These are phyloP conservation scores for Spinus olivaceus DNA, from an alignment of 2,797 vertebrate species.

Conservation along the genomic window DNA sequence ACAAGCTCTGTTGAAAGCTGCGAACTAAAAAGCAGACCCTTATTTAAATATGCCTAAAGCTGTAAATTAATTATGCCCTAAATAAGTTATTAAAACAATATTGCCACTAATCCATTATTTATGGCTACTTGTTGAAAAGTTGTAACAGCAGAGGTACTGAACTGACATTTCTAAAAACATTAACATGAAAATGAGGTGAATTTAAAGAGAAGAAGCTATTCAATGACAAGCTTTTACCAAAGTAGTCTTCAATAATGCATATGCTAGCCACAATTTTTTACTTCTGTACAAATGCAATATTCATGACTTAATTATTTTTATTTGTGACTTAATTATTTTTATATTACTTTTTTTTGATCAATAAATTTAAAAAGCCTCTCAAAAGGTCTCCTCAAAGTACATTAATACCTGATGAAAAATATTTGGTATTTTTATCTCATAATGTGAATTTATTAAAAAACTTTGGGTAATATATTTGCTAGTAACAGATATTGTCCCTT, in stretches of 20 bases:
- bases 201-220: constrained; percentile 69
- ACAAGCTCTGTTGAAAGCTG: constrained; percentile 10
- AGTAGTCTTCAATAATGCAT: constrained; percentile 75
- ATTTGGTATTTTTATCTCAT: neutral
- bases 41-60: constrained; percentile 71
- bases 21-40: constrained; percentile 51
- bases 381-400: neutral
- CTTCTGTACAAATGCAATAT: constrained; percentile 54
- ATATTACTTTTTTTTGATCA: constrained; percentile 32
- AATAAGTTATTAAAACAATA: constrained; percentile 79
- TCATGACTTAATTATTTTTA: constrained; percentile 32
- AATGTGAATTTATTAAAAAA: neutral
- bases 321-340: neutral
- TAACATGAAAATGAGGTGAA: constrained; percentile 73
- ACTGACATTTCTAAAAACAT: constrained; percentile 77
- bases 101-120: constrained; percentile 84
- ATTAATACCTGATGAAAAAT: constrained; percentile 23
- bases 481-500: neutral
- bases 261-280: constrained; percentile 1
- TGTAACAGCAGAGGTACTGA: constrained; percentile 74
- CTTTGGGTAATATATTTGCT: neutral
- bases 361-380: neutral
- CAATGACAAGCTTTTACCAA: constrained; percentile 50
- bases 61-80: constrained; percentile 82
- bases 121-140: constrained; percentile 78